phyloP scores from a whole-genome alignment of 2,113 vertebrate species.

The Toxotes chatareus region DNA sequence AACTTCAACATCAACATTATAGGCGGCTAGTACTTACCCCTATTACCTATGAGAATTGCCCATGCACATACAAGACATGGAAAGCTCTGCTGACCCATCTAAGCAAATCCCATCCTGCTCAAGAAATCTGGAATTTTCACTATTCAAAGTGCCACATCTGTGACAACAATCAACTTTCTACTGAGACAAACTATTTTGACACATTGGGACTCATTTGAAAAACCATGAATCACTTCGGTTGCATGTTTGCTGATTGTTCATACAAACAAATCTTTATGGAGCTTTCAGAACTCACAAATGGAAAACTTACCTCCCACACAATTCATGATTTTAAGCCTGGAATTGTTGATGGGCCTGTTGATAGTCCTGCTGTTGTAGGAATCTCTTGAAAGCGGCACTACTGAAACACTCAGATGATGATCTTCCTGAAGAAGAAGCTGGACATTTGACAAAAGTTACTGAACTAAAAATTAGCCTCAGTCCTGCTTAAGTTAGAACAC shows the following conservation, averaged over 20 bases:
- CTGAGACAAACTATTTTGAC: slow-evolving; percentile 9
- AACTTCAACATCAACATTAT: slow-evolving; percentile 4
- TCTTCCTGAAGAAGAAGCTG: no score
- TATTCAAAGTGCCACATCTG: slow-evolving; percentile 1
- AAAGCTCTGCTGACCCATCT: no score
- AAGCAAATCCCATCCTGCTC: no score
- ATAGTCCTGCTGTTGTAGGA: background rate
- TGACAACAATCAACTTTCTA: background rate
- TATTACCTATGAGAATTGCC: no score
- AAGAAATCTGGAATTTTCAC: no score
- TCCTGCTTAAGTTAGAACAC: no score
- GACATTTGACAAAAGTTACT: no score
- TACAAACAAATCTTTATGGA: slow-evolving; percentile 10
- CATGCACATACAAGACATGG: no score
- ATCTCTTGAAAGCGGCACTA: background rate
- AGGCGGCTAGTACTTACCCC: background rate
- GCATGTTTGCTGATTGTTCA: slow-evolving; percentile 14
- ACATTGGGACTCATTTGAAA: slow-evolving; percentile 17
- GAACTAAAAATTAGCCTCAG: no score
- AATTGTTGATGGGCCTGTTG: no score
- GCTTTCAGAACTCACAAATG: slow-evolving; percentile 17
- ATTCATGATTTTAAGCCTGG: no score
- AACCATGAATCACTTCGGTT: background rate
- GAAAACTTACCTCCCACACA: background rate
- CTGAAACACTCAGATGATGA: background rate